Evolutionary conservation across 2,888 invertebrate species (phyloP), one percentile per base, ranked within the genome.

Genomic region (Euzophera pinguis): DNA sequence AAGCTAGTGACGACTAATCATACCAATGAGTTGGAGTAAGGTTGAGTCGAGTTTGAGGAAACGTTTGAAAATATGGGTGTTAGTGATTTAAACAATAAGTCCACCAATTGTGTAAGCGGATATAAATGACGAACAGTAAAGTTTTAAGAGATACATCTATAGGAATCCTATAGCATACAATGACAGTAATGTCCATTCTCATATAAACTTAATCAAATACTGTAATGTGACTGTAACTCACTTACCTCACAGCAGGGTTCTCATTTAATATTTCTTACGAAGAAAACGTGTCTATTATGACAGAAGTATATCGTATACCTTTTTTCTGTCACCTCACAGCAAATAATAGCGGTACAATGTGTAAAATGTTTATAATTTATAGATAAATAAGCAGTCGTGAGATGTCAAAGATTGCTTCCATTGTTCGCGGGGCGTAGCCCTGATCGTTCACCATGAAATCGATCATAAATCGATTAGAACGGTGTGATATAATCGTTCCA

Each of bases 381-480:
- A 37, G 32, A 52, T 39, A 45, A 50, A 41, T 22, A 35, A 27
- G 32, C 12, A 34, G 49, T 53, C 53, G 53, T 53, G 53, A 53
- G 49, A 45, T 37, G 16, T 27, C 27, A 10, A 29, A 53, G 29
- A 50, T 50, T 43, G 49, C 9, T 4, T 37, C 38, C 9, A 49
- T 53, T 53, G 53, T 53, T 17, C 42, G 34, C 35, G 27, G 22
- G 39, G 12, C 45, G 47, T 42, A 47, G 47, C 34, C 42, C 47
- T 42, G 47, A 42, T 48, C 54, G 47, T 7, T 38, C 14, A 35
- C 54, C 54, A 37, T 54, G 54, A 54, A 54, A 54, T 54, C 43
- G 50, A 54, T 54, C 16, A 17, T 22, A 34, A 50, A 54, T 50
- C 47, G 53, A 50, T 50, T 54, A 27, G 8, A 27, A 12, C 14